phyloP scores from a whole-genome alignment of 1,140 invertebrate genomes.

The Aethina tumida region DNA sequence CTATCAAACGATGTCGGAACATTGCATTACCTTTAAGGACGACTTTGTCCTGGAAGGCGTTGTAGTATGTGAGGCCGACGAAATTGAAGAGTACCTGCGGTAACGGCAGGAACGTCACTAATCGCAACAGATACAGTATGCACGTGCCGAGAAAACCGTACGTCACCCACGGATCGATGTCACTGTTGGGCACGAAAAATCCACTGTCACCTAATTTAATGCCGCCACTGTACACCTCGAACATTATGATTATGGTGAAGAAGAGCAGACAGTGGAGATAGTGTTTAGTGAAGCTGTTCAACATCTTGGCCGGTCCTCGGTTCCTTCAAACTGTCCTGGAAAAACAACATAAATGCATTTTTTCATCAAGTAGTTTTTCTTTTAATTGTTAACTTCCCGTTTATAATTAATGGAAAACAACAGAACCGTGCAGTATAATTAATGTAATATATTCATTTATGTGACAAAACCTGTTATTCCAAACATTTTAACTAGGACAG shows the following conservation, averaged over 20 bases:
- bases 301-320: no score
- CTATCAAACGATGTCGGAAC: no score
- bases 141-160: slow-evolving; percentile 67
- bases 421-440: no score
- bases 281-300: slow-evolving; percentile 60
- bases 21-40: slow-evolving; percentile 80
- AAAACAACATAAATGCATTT: no score
- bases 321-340: no score
- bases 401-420: no score
- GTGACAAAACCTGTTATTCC: no score
- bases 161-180: slow-evolving; percentile 66
- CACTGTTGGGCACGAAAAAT: slow-evolving; percentile 46
- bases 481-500: no score
- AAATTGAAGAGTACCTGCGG: slow-evolving; percentile 90
- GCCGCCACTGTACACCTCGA: slow-evolving; percentile 71
- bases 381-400: no score
- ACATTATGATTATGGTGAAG: slow-evolving; percentile 60
- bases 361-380: no score
- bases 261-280: slow-evolving; percentile 69
- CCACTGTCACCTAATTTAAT: slow-evolving; percentile 54
- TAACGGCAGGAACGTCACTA: slow-evolving; percentile 76
- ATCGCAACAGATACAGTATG: slow-evolving; percentile 67
- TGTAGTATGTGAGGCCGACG: slow-evolving; percentile 81
- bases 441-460: no score
- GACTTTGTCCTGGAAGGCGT: slow-evolving; percentile 91